Percentiles rank a stretch among this genome's conserved stretches.
Evolutionary conservation across 2,888 invertebrate species (phyloP).

Genomic region (Stenchaetothrips biformis): DNA sequence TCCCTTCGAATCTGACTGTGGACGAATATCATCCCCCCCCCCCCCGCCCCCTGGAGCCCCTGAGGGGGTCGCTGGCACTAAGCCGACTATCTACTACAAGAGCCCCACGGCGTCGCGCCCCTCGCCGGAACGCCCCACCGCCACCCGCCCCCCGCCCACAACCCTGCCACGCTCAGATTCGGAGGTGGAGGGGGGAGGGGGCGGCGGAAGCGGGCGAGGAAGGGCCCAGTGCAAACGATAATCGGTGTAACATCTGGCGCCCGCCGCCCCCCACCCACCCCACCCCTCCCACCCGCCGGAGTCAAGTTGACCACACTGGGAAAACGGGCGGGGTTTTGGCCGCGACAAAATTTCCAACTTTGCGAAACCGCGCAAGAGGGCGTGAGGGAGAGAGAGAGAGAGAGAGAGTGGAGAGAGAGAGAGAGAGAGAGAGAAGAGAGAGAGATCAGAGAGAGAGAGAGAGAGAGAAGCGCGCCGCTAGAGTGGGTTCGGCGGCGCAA

Average conservation of each 20-base stretch:
- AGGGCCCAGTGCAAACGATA: constrained; percentile 18
- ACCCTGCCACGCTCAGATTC: not conserved
- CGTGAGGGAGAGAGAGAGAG: not conserved
- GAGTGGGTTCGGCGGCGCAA: too few relatives aligned
- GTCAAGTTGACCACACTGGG: not conserved
- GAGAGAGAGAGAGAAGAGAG: constrained; percentile 11
- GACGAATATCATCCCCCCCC: too few relatives aligned
- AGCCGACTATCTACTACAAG: too few relatives aligned
- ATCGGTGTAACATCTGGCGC: constrained; percentile 21
- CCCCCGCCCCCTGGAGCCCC: too few relatives aligned
- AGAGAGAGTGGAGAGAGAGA: not conserved
- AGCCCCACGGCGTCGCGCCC: not conserved
- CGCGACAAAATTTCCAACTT: not conserved
- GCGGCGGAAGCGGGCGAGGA: not conserved
- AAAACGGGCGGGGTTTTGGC: not conserved
- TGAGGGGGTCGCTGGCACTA: too few relatives aligned
- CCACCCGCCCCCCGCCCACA: not conserved
- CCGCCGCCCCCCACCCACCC: not conserved
- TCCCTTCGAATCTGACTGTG: too few relatives aligned
- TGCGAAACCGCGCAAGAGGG: not conserved
- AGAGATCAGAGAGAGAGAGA: not conserved
- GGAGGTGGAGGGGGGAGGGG: not conserved
- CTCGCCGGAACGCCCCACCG: not conserved
- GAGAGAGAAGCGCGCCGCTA: not conserved
- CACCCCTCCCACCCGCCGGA: not conserved